A percentile compares a stretch with the other conserved stretches of the same genome.
Evolutionary conservation across 2,113 vertebrate genomes (phyloP).

Genomic region (Rhipidura dahli): DNA sequence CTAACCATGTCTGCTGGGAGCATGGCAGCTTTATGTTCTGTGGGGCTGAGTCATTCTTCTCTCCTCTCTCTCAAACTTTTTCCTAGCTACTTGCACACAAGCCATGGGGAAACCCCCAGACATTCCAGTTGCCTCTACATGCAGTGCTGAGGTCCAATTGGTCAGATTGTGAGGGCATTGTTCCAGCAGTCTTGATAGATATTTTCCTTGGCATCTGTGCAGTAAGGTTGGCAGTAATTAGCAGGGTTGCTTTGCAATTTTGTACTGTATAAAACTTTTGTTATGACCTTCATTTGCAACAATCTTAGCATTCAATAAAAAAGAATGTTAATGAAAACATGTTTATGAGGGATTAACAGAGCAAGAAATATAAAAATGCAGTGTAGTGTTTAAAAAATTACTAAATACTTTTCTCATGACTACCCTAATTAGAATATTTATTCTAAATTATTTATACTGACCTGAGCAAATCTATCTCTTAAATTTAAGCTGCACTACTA

Average conservation of each 20-base stretch:
- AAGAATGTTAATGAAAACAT: conserved; percentile 22
- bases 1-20: neutral
- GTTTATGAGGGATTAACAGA: conserved; percentile 14
- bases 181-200: neutral
- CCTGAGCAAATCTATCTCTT: neutral
- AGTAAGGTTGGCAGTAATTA: neutral
- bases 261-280: neutral
- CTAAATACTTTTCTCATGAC: conserved; percentile 9
- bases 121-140: neutral
- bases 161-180: neutral
- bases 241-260: neutral
- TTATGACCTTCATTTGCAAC: conserved; percentile 29
- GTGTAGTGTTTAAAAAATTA: neutral
- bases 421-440: neutral
- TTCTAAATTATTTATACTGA: conserved; percentile 7
- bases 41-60: neutral
- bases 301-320: conserved; percentile 20
- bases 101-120: neutral
- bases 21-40: neutral
- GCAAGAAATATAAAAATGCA: conserved; percentile 16
- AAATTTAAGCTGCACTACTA: neutral
- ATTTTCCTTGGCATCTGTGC: neutral
- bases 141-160: neutral
- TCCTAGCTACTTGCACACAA: neutral
- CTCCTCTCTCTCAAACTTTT: neutral